A percentile compares a stretch with the other conserved stretches of the same genome.
Evolutionary conservation across 2,113 vertebrate genomes (phyloP).

Genomic region (Oryzias curvinotus): DNA sequence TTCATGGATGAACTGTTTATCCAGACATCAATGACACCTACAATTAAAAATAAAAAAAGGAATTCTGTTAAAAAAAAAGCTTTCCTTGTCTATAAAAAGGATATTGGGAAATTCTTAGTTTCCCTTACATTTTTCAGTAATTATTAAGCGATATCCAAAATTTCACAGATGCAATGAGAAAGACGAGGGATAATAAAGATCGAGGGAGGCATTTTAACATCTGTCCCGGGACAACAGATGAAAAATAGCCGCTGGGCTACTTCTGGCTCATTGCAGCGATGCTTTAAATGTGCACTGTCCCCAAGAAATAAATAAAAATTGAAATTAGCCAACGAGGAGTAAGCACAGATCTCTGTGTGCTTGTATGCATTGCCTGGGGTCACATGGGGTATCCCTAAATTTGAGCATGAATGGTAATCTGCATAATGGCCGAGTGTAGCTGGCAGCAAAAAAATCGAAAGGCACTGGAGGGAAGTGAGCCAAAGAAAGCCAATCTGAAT

Average conservation of each 20-base stretch:
- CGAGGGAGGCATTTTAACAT: too few species aligned
- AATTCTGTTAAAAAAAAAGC: too few species aligned
- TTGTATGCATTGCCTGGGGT: constrained; percentile 19
- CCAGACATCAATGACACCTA: too few species aligned
- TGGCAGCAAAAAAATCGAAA: constrained; percentile 27
- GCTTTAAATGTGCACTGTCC: too few species aligned
- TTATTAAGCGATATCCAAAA: constrained; percentile 49
- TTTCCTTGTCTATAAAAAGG: too few species aligned
- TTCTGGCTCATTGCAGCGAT: too few species aligned
- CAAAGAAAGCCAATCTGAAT: constrained; percentile 15
- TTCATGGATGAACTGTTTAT: too few species aligned
- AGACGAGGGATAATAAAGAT: constrained; percentile 29
- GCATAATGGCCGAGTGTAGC: constrained; percentile 34
- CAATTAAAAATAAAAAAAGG: too few species aligned
- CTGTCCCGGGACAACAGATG: too few species aligned
- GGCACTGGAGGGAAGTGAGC: constrained; percentile 20
- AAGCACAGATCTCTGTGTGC: constrained; percentile 33
- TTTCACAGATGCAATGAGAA: neutral
- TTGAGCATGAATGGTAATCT: constrained; percentile 32
- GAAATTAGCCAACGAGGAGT: constrained; percentile 40
- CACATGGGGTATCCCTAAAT: constrained; percentile 23
- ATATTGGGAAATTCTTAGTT: constrained; percentile 36
- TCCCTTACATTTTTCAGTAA: constrained; percentile 51
- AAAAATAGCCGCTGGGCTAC: too few species aligned
- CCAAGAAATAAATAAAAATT: too few species aligned